Percentiles rank a stretch among this genome's conserved stretches.
These are phyloP conservation scores for Hyaena hyaena DNA, from an alignment of 2,113 vertebrate species.

Conservation along the genomic window DNA sequence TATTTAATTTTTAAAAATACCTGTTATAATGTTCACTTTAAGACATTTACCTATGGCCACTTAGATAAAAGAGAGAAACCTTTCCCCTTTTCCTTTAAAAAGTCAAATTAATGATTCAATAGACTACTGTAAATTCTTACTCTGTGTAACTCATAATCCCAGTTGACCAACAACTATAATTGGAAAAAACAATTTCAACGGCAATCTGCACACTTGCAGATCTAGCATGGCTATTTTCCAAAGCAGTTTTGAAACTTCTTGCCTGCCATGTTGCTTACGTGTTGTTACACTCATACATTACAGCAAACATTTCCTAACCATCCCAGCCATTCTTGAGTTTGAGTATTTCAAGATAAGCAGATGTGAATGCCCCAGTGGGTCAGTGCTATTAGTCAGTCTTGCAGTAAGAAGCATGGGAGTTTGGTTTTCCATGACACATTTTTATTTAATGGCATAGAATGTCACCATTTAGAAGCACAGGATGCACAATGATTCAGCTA, in stretches of 20 bases:
- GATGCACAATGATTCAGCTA: conserved; percentile 68
- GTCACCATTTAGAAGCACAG: conserved; percentile 43
- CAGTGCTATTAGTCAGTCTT: conserved; percentile 8
- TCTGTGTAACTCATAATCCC: neutral
- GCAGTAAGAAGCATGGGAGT: neutral
- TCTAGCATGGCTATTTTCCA: neutral
- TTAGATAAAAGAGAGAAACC: neutral
- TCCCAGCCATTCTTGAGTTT: neutral
- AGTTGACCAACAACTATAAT: neutral
- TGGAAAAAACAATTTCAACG: neutral
- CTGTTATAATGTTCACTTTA: conserved; percentile 1
- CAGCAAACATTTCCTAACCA: neutral
- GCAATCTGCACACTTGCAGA: neutral
- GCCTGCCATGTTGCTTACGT: neutral
- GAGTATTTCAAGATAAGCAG: conserved; percentile 9
- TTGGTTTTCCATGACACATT: conserved; percentile 3
- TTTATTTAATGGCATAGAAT: conserved; percentile 46
- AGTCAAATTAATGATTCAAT: neutral
- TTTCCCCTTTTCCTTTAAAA: neutral
- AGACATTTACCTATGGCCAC: conserved; percentile 7
- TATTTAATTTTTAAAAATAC: conserved; percentile 17
- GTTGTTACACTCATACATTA: neutral
- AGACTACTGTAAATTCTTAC: conserved; percentile 24
- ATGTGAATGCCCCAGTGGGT: neutral
- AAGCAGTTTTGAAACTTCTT: conserved; percentile 60